These are phyloP conservation scores for Leptopilina clavipes DNA, from an alignment of 1,140 invertebrate genomes.

Conservation along the genomic window DNA sequence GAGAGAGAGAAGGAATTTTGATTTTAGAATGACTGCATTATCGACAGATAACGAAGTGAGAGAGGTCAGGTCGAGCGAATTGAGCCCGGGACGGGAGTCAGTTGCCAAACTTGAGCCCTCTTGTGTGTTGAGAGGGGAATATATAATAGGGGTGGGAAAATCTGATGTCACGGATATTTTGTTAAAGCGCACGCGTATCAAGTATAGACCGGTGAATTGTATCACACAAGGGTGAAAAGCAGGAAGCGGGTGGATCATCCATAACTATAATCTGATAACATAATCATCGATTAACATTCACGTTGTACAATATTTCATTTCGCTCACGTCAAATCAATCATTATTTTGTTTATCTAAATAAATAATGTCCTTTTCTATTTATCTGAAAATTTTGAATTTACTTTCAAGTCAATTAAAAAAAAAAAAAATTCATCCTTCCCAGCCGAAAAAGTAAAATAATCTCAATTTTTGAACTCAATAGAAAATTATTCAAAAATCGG, in stretches of 20 bases:
- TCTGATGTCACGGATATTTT: neutral
- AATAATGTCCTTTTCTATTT: no score
- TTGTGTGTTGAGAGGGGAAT: neutral
- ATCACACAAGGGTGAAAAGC: slow-evolving; percentile 2
- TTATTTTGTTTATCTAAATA: no score
- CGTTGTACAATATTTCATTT: neutral
- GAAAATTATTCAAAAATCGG: no score
- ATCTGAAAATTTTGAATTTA: no score
- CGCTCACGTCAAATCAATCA: neutral
- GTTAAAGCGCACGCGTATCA: slow-evolving; percentile 49
- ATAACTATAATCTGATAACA: slow-evolving; percentile 19
- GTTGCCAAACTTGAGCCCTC: slow-evolving; percentile 5
- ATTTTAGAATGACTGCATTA: no score
- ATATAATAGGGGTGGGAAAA: neutral
- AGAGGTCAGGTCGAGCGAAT: slow-evolving; percentile 18
- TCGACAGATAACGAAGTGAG: neutral
- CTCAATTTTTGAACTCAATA: no score
- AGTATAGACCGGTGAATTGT: slow-evolving; percentile 57
- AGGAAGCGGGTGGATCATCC: slow-evolving; percentile 6
- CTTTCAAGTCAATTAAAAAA: no score
- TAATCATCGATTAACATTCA: neutral
- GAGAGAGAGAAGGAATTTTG: no score
- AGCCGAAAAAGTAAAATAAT: no score
- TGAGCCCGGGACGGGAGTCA: neutral
- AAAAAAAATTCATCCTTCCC: no score